Percentiles rank a stretch among this genome's conserved stretches.
Conservation (phyloP, 2,888 invertebrate species). For the Strigamia maritima region DNA sequence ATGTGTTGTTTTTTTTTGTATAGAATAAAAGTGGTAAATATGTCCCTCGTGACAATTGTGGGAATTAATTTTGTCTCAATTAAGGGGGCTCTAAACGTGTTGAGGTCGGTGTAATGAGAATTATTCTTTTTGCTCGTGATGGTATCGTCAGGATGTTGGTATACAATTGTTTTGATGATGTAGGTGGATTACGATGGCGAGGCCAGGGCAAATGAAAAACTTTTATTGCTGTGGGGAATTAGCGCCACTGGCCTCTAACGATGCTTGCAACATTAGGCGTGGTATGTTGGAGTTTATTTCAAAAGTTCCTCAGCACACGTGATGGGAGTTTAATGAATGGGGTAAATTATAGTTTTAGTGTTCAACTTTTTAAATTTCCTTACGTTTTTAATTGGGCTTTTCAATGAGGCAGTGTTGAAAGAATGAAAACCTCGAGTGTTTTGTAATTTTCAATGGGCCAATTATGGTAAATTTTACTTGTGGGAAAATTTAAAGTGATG, state of each 20-base stretch:
- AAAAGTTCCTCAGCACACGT: not conserved
- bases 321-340: not conserved
- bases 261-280: slow-evolving; percentile 20
- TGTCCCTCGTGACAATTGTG: not conserved
- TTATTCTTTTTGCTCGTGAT: slow-evolving; percentile 4
- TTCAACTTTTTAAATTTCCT: not conserved
- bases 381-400: not conserved
- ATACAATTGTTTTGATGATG: slow-evolving; percentile 33
- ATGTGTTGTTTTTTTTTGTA: not conserved
- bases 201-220: slow-evolving; percentile 20
- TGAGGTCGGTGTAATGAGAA: slow-evolving; percentile 26
- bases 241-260: slow-evolving; percentile 32
- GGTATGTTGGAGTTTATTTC: slow-evolving; percentile 1
- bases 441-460: no score
- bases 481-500: no score
- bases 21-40: not conserved
- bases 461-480: no score
- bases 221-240: slow-evolving; percentile 34
- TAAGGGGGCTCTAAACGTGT: slow-evolving; percentile 17
- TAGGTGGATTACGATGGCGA: slow-evolving; percentile 14
- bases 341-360: not conserved
- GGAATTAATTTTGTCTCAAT: slow-evolving; percentile 29
- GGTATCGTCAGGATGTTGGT: slow-evolving; percentile 1
- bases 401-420: not conserved
- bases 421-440: not conserved